Percentiles rank a stretch among this genome's conserved stretches.
These are phyloP conservation scores for Octopus sinensis DNA, from an alignment of 1,140 invertebrate genomes.

Conservation along the genomic window DNA sequence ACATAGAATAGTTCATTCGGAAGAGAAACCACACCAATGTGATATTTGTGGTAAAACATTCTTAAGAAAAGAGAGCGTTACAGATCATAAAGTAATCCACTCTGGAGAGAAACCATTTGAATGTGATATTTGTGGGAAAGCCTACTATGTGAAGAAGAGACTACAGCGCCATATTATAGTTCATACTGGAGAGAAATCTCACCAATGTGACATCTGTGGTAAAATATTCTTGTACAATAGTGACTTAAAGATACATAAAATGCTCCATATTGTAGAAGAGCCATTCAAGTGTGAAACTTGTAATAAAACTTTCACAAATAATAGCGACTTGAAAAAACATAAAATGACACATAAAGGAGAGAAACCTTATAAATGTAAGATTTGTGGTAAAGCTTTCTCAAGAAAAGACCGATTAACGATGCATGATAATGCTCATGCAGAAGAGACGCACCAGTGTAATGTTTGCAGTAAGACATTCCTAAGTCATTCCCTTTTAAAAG, in stretches of 20 bases:
- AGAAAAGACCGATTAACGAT: background rate
- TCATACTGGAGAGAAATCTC: background rate
- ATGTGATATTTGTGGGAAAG: background rate
- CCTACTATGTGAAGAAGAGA: background rate
- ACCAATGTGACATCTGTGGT: background rate
- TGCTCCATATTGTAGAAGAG: background rate
- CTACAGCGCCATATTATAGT: background rate
- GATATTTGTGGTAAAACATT: background rate
- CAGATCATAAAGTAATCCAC: background rate
- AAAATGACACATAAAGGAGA: background rate
- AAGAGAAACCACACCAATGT: background rate
- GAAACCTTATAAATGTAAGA: constrained; percentile 1
- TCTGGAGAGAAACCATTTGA: background rate
- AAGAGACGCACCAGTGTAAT: too few species aligned
- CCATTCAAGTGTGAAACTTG: background rate
- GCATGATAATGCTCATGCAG: background rate
- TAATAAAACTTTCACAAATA: background rate
- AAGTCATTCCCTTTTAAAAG: too few species aligned
- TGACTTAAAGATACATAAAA: background rate
- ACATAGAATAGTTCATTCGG: background rate
- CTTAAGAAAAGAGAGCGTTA: background rate
- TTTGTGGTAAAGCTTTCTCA: background rate
- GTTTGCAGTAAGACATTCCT: too few species aligned
- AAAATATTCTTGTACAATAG: background rate
- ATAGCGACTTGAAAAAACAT: background rate